Evolutionary conservation across 2,113 vertebrate genomes (phyloP).

Genomic region (Psilopogon haemacephalus): DNA sequence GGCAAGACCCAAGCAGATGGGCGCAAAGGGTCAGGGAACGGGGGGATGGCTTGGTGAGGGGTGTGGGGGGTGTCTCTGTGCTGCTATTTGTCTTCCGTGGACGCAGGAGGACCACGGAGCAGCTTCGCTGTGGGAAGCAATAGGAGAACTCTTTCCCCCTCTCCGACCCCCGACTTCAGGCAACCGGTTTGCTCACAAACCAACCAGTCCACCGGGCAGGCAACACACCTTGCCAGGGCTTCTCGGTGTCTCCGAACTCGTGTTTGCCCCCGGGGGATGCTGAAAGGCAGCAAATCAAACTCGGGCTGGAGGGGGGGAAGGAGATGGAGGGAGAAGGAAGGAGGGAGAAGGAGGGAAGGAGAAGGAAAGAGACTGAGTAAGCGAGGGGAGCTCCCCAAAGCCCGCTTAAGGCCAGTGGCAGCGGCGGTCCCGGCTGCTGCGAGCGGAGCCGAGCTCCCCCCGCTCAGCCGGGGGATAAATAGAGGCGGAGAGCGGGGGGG

Average conservation of each 20-base stretch:
- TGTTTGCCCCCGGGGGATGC: not conserved
- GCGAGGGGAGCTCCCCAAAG: not conserved
- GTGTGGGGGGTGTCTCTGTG: fast-evolving
- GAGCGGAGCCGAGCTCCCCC: not conserved
- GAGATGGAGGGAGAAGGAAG: not conserved
- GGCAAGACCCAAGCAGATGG: fast-evolving
- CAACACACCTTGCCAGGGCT: not conserved
- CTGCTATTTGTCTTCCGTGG: not conserved
- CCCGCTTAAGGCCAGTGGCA: not conserved
- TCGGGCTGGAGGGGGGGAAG: not conserved
- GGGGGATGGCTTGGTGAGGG: not conserved
- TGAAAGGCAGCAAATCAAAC: conserved; percentile 29
- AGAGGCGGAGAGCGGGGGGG: not conserved
- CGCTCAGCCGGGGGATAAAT: not conserved
- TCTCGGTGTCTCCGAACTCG: not conserved
- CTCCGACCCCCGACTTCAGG: too few species aligned
- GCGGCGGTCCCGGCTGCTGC: not conserved
- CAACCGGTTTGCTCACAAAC: not conserved
- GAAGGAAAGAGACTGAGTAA: too few species aligned
- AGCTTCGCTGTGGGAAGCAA: not conserved
- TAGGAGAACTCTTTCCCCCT: not conserved
- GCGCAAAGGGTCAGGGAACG: not conserved
- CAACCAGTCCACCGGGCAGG: not conserved
- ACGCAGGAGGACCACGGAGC: not conserved
- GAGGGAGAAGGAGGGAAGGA: not conserved